phyloP scores from a whole-genome alignment of 2,888 invertebrate species.

The Aplocera efformata region DNA sequence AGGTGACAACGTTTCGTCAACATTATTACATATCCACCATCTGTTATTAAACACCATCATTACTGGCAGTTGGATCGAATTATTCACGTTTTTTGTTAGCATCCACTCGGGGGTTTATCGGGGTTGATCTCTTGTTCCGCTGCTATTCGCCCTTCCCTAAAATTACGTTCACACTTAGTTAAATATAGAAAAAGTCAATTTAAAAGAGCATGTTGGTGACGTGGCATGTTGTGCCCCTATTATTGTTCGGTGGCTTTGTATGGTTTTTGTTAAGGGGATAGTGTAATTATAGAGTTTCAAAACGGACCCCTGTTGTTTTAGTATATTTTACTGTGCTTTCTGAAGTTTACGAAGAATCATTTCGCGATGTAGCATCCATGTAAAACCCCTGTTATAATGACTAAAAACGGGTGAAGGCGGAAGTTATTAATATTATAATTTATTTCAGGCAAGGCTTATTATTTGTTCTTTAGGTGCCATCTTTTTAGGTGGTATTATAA shows the following conservation, averaged over 20 bases:
- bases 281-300: constrained; percentile 1
- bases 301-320: no score
- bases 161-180: constrained; percentile 41
- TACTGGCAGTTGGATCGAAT: constrained; percentile 12
- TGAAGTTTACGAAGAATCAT: no score
- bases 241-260: constrained; percentile 1
- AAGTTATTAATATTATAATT: no score
- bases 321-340: no score
- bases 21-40: constrained; percentile 11
- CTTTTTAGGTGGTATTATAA: no score
- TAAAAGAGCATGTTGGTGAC: constrained; percentile 24
- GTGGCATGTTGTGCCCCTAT: constrained; percentile 5
- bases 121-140: constrained; percentile 20
- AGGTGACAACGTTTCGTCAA: constrained; percentile 6
- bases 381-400: no score
- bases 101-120: constrained; percentile 2
- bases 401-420: no score
- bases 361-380: no score
- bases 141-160: constrained; percentile 26
- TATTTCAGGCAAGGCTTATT: no score
- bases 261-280: not conserved
- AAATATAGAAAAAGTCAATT: constrained; percentile 27
- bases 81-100: constrained; percentile 10
- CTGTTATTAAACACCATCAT: constrained; percentile 7
- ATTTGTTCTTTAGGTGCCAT: no score